A percentile compares a stretch with the other conserved stretches of the same genome.
Evolutionary conservation across 1,140 invertebrate species (phyloP).

Genomic region (Philaenus spumarius): DNA sequence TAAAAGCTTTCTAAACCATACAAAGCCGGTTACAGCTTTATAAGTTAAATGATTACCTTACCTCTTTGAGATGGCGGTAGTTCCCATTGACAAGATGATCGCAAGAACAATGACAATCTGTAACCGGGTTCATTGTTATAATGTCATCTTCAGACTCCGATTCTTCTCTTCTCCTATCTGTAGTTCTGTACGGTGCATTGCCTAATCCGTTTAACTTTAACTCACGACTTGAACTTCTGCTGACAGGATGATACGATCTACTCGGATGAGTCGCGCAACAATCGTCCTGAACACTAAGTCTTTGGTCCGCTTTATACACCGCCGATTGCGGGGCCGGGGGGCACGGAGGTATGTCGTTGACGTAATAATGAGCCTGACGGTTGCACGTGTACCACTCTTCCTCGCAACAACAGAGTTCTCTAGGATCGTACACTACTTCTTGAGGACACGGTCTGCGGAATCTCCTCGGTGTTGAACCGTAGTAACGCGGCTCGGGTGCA

Average conservation of each 20-base stretch:
- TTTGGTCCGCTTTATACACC: background rate
- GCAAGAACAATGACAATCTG: slow-evolving; percentile 13
- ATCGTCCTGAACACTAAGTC: background rate
- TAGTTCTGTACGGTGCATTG: background rate
- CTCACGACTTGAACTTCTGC: slow-evolving; percentile 4
- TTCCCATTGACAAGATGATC: slow-evolving; percentile 18
- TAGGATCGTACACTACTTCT: background rate
- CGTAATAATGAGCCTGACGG: background rate
- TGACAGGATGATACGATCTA: background rate
- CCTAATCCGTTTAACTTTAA: slow-evolving; percentile 6
- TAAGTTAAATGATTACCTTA: too few species aligned
- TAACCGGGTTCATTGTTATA: background rate
- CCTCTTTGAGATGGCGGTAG: slow-evolving; percentile 17
- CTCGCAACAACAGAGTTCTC: slow-evolving; percentile 11
- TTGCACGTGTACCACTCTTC: slow-evolving; percentile 9
- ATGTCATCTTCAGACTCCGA: slow-evolving; percentile 14
- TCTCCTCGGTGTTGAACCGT: slow-evolving; percentile 4
- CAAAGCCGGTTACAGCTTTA: too few species aligned
- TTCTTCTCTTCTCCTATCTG: background rate
- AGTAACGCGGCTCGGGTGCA: slow-evolving; percentile 1
- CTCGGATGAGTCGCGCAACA: background rate
- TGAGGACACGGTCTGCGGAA: background rate
- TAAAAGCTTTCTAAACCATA: too few species aligned
- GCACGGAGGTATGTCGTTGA: slow-evolving; percentile 10
- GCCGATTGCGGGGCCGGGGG: slow-evolving; percentile 7